Conservation (phyloP, 2,888 invertebrate genomes). For the Helicoverpa assulta region DNA sequence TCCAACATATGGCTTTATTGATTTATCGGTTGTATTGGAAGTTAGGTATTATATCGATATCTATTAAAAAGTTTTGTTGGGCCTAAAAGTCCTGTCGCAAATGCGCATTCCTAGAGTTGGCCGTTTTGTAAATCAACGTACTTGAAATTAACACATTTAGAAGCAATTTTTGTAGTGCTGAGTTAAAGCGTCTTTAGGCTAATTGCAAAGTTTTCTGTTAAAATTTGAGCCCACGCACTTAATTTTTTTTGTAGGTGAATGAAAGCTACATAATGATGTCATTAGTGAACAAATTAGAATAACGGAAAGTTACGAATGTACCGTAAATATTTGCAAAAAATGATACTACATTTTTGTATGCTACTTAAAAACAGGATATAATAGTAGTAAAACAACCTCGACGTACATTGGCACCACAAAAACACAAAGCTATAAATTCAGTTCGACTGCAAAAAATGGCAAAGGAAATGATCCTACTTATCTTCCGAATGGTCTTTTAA, state of each 20-base stretch:
- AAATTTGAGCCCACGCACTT: too few species aligned
- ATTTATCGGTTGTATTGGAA: slow-evolving; percentile 23
- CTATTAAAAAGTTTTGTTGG: neutral
- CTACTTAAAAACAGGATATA: slow-evolving; percentile 25
- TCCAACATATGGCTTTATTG: slow-evolving; percentile 35
- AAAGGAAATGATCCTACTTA: slow-evolving; percentile 67
- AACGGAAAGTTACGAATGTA: neutral
- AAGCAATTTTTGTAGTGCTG: too few species aligned
- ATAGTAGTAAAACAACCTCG: slow-evolving; percentile 19
- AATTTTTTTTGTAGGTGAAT: neutral
- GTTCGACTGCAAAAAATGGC: slow-evolving; percentile 63
- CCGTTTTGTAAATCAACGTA: too few species aligned
- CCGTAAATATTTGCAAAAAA: slow-evolving; percentile 11
- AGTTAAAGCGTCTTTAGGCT: too few species aligned
- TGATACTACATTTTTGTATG: slow-evolving; percentile 9
- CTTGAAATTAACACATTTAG: too few species aligned
- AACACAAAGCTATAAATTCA: slow-evolving; percentile 55
- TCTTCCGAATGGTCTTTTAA: slow-evolving; percentile 69
- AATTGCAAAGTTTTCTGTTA: too few species aligned
- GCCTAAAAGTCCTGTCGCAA: too few species aligned
- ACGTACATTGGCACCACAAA: slow-evolving; percentile 17
- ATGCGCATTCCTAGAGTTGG: too few species aligned
- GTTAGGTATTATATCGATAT: slow-evolving; percentile 10
- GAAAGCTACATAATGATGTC: slow-evolving; percentile 3
- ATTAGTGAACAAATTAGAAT: slow-evolving; percentile 16